Evolutionary conservation across 2,888 invertebrate genomes (phyloP), one percentile per base, ranked within the genome.

Genomic region (Ennomos fuscantarius): DNA sequence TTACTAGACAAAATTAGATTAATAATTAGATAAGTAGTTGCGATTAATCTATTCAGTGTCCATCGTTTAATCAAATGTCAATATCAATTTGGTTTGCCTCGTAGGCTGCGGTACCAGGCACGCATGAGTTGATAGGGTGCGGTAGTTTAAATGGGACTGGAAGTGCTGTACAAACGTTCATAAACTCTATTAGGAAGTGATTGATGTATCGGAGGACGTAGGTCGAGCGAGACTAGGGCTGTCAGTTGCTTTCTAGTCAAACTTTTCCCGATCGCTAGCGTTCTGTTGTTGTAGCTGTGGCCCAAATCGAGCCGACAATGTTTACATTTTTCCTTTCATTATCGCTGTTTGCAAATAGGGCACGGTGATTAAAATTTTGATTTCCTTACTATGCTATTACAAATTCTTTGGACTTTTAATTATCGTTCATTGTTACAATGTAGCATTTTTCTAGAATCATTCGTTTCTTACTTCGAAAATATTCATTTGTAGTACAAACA

Each of bases 151-250:
- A 60, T 59, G 55, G 57, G 55, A 60, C 66, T 73, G 69, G 72
- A 69, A 65, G 66, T 53, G 59, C 62, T 73, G 72, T 76, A 76
- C 75, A 73, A 77, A 75, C 74, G 79, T 75, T 83, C 70, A 81
- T 84, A 82, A 81, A 86, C 84, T 84, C 81, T 81, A 86, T 87
- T 83, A 86, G 80, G 76, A 79, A 73, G 73, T 86, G 87, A 88
- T 87, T 86, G 81, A 83, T 79, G 75, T 67, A 70, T 70, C 60
- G 67, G 65, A 71, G 64, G 66, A 61, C 62, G 67, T 66, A 60
- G 65, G 65, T 2, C 24, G 24, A 24, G 5, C 63, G 58, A 60
- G 59, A 46, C 57, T 61, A 69, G 69, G 65, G 51, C 60, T 55
- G 60, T 57, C 68, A 63, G 69, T 35, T 33, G 11, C 33, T 40